These are phyloP conservation scores for Arion vulgaris DNA, from an alignment of 1,140 invertebrate genomes.

Conservation along the genomic window DNA sequence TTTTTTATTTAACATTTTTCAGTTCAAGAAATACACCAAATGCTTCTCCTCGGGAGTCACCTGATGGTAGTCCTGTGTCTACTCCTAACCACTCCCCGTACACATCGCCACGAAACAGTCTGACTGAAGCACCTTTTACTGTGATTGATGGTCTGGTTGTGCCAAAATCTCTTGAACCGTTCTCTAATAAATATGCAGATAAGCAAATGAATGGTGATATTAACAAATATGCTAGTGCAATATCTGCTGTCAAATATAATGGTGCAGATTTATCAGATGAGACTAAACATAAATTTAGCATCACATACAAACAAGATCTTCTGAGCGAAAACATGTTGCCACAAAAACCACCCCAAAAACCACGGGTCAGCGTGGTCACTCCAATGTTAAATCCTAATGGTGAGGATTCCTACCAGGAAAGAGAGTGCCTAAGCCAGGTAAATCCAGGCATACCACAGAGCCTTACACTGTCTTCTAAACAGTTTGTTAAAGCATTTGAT, in stretches of 20 bases:
- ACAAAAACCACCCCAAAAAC: not conserved
- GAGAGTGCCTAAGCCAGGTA: not conserved
- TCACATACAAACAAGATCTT: not conserved
- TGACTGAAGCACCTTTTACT: slow-evolving; percentile 43
- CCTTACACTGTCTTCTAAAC: not conserved
- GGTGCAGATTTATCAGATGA: not conserved
- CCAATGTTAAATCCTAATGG: not conserved
- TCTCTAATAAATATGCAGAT: not conserved
- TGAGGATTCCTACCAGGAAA: not conserved
- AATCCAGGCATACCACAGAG: not conserved
- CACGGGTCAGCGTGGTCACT: not conserved
- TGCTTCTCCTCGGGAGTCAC: slow-evolving; percentile 50
- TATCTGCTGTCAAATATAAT: not conserved
- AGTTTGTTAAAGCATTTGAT: not conserved
- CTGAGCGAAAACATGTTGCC: not conserved
- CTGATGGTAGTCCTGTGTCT: slow-evolving; percentile 66
- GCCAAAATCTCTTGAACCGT: not conserved
- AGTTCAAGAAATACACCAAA: slow-evolving; percentile 42
- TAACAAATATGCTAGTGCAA: not conserved
- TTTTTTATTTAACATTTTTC: not conserved
- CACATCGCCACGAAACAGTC: slow-evolving; percentile 60
- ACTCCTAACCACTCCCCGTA: slow-evolving; percentile 64
- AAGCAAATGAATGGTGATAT: not conserved
- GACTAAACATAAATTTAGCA: not conserved
- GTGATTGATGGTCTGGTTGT: slow-evolving; percentile 11